Evolutionary conservation across 2,113 vertebrate species (phyloP).

Genomic region (Paedocypris sp.): DNA sequence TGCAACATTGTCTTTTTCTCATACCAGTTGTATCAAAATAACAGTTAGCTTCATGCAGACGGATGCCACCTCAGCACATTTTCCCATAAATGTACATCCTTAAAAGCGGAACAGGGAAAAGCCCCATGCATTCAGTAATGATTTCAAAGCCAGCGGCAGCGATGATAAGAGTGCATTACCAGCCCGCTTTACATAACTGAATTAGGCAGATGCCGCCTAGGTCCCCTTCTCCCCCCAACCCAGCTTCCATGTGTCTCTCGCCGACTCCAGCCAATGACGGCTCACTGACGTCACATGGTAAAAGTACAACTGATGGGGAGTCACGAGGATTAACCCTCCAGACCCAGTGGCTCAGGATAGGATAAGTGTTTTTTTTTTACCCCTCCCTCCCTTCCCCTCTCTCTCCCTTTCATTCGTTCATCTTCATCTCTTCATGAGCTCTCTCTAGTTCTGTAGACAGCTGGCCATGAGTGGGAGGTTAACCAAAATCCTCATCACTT

Average conservation of each 20-base stretch:
- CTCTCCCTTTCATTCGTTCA: neutral
- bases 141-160: conserved; percentile 29
- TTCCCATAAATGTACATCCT: conserved; percentile 17
- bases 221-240: conserved; percentile 23
- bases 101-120: neutral
- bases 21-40: no score
- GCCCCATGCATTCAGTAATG: conserved; percentile 37
- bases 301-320: conserved; percentile 60
- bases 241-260: conserved; percentile 39
- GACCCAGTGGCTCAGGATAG: conserved; percentile 51
- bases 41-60: neutral
- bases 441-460: conserved; percentile 46
- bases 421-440: neutral
- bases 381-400: conserved; percentile 1
- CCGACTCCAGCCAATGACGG: conserved; percentile 45
- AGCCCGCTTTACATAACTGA: conserved; percentile 60
- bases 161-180: conserved; percentile 47
- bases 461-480: conserved; percentile 56
- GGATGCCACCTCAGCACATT: neutral
- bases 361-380: conserved; percentile 56
- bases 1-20: no score
- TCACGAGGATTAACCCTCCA: conserved; percentile 59
- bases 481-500: conserved; percentile 53
- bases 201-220: conserved; percentile 48
- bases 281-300: conserved; percentile 55